phyloP scores from a whole-genome alignment of 2,113 vertebrate genomes.

The Paracanthobrama guichenoti region DNA sequence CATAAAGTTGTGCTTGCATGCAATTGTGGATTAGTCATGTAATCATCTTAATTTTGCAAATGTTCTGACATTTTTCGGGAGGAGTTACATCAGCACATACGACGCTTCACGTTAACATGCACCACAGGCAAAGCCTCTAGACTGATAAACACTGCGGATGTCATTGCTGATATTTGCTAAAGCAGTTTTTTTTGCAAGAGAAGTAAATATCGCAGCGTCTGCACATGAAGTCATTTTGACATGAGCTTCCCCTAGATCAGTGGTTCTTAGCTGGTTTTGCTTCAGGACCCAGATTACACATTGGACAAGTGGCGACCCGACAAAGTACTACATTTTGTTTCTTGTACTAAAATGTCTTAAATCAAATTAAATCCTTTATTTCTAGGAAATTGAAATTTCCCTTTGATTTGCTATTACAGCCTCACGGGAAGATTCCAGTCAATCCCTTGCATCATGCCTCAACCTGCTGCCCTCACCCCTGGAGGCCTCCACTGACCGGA shows the following conservation, averaged over 20 bases:
- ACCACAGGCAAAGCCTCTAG: conserved; percentile 36
- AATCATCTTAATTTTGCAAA: conserved; percentile 44
- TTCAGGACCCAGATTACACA: conserved; percentile 10
- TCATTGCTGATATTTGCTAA: conserved; percentile 40
- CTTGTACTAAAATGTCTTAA: neutral
- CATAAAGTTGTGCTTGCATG: conserved; percentile 22
- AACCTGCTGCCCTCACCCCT: conserved; percentile 83
- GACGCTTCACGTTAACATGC: conserved; percentile 12
- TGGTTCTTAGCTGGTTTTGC: conserved; percentile 5
- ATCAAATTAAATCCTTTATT: conserved; percentile 1
- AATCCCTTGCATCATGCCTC: conserved; percentile 88
- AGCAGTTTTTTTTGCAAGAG: conserved; percentile 7
- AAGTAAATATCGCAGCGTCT: neutral
- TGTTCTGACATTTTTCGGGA: conserved; percentile 27
- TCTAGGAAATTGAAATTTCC: neutral
- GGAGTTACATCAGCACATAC: conserved; percentile 28
- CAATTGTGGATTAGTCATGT: conserved; percentile 19
- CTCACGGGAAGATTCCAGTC: conserved; percentile 90
- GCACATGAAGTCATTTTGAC: neutral
- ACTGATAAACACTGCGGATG: conserved; percentile 31
- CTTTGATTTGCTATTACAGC: conserved; percentile 68
- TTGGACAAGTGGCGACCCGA: neutral
- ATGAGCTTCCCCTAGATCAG: neutral
- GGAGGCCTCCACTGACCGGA: conserved; percentile 76
- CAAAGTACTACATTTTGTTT: neutral